Base-by-base conservation (phyloP, 2,888 invertebrate genomes). In the Drosophila nr. perissopoda region DNA sequence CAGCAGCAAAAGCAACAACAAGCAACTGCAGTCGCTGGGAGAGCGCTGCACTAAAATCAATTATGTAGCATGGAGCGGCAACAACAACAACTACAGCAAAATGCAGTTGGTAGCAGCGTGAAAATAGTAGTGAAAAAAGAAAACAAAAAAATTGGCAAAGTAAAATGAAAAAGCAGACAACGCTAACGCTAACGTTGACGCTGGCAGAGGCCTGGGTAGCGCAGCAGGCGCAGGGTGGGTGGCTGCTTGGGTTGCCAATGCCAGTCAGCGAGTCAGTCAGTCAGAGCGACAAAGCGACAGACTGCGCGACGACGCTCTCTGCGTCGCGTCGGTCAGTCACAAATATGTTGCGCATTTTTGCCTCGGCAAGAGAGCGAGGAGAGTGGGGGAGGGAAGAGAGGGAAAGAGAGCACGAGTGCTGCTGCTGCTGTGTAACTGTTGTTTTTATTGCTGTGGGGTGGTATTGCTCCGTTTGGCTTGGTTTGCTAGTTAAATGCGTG, bases 41-140 rank as follows among this genome's bases (percentile, higher is more conserved):
- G 90, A 90, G 90, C 85, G 65, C 80, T 87, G 83, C 80, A 82
- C 88, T 90, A 82, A 91, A 91, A 90, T 90, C 91, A 91, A 91
- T 90, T 91, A 91, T 91, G 90, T 90, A 89, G 87, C 75, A 70
- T 79, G 73, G 45, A 87, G 85, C 78, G 61, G 69, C 84, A 82
- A 56, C 69, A 73, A 53, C 63, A 68, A 61, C 54, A 64, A 69
- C 57, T 40, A 72, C 74, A 53, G 36, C 75, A 61, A 74, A 25
- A 61, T 84, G 70, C 78, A 86, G 69, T 69, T 66, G 73, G 69
- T 70, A 68, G 73, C 69, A 90, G 87, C 87, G 90, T 90, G 83
- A 89, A 87, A 89, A 85, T 89, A 83, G 90, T 89, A 90, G 90
- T 89, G 76, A 71, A 83, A 81, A 69, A 74, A 36, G 33, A 54